A percentile compares a stretch with the other conserved stretches of the same genome.
Conservation (phyloP, 2,888 invertebrate species). For the Allophyes oxyacanthae region DNA sequence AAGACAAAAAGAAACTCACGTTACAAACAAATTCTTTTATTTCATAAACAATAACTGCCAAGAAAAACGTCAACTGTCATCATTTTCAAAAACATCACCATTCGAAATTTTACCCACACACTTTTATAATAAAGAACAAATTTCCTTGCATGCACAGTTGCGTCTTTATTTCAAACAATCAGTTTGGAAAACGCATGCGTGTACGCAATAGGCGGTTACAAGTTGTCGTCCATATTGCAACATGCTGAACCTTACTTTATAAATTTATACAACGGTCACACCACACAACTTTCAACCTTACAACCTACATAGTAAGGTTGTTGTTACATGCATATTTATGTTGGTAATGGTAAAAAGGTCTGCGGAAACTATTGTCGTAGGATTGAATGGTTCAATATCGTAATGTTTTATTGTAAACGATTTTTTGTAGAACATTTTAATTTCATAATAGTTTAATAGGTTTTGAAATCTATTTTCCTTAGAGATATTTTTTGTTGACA, state of each 20-base stretch:
- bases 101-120: background rate
- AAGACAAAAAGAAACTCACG: conserved; percentile 27
- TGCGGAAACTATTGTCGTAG: conserved; percentile 24
- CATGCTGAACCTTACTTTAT: conserved; percentile 22
- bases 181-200: conserved; percentile 56
- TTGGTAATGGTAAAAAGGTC: conserved; percentile 1
- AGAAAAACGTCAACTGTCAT: conserved; percentile 27
- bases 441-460: conserved; percentile 3
- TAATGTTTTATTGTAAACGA: conserved; percentile 28
- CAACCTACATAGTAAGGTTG: background rate
- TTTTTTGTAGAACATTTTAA: conserved; percentile 13
- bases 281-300: conserved; percentile 17
- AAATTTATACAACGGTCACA: background rate
- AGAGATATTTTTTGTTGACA: background rate
- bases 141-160: background rate
- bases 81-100: conserved; percentile 1
- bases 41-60: conserved; percentile 37
- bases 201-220: conserved; percentile 54
- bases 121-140: conserved; percentile 14
- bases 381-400: conserved; percentile 25
- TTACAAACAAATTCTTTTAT: conserved; percentile 30
- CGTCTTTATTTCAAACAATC: conserved; percentile 36
- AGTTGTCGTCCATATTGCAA: conserved; percentile 57
- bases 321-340: background rate
- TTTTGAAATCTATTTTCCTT: conserved; percentile 15